Conservation (phyloP, 2,888 invertebrate genomes). For the Minunthozetes semirufus region DNA sequence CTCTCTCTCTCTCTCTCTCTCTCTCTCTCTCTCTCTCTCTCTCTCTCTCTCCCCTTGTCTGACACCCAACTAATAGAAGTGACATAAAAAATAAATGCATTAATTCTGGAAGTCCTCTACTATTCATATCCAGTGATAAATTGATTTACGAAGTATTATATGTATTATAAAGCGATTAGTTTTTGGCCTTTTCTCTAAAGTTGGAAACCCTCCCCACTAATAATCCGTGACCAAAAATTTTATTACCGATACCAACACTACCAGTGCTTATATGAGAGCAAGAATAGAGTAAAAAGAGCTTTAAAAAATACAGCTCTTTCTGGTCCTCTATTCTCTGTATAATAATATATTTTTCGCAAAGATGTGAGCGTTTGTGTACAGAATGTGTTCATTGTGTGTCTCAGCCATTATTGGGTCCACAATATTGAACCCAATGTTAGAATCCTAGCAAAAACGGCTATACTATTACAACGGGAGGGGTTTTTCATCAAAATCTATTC, state of each 20-base stretch:
- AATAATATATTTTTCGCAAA: constrained; percentile 13
- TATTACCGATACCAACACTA: constrained; percentile 15
- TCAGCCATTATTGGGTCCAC: neutral
- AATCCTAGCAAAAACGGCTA: neutral
- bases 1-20: neutral
- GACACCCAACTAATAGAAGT: constrained; percentile 11
- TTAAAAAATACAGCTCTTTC: constrained; percentile 16
- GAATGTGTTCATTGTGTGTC: constrained; percentile 12
- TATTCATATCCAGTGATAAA: constrained; percentile 27
- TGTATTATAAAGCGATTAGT: constrained; percentile 25
- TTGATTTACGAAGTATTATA: constrained; percentile 22
- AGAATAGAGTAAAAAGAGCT: neutral
- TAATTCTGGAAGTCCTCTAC: neutral
- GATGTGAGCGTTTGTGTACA: constrained; percentile 19
- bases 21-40: constrained; percentile 5
- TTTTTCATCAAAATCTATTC: constrained; percentile 14
- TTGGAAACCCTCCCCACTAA: constrained; percentile 23
- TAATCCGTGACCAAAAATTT: constrained; percentile 30
- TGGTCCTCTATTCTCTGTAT: neutral
- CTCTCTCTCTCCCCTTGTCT: neutral
- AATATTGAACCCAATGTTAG: neutral
- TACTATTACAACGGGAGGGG: neutral
- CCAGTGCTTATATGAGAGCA: neutral
- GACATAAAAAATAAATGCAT: constrained; percentile 28
- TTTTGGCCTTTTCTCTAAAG: constrained; percentile 4